Base-by-base conservation (phyloP, 1,140 invertebrate species). In the Apis cerana region DNA sequence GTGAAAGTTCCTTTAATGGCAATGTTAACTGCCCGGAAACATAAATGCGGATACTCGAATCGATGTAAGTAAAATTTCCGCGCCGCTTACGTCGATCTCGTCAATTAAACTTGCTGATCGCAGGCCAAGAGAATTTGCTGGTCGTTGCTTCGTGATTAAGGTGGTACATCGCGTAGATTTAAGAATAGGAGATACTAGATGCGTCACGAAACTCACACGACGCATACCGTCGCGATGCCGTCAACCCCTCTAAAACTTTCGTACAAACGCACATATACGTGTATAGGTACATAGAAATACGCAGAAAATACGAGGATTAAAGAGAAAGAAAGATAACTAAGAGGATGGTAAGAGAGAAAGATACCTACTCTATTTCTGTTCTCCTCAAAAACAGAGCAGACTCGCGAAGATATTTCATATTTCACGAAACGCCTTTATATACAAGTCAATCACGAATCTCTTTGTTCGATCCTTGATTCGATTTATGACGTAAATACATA, bases 331-430 rank as follows among this genome's bases (percentile, higher is more conserved):
- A 50, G 56, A 61, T 27, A 50, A 61, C 59, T 58, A 17, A 21
- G 83, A 81, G 56, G 43, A 27, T 23, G 76, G 52, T 58, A 68
- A 76, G 83, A 77, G 68, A 54, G 50, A 81, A n/a, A 72, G 67
- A 71, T 56, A 80, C 75, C 69, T 78, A 82, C 77, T 91, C 92
- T 93, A 93, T 92, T 93, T 93, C 84, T 88, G 91, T 92, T 93
- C 91, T 90, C 88, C 65, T 69, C 84, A 89, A 92, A 92, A 91
- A 88, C 87, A 80, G 84, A 88, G 59, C 82, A 88, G 86, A 19
- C 56, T 70, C 64, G 79, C 71, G 81, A 82, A 85, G 76, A 56
- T 87, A 62, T 52, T 79, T 61, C 78, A 65, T 33, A 76, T 75
- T 86, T 80, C 65, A 61, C 69, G 72, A 85, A 43, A 3, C 85